Conservation (phyloP, 2,113 vertebrate genomes). For the Rhynchomys soricoides region DNA sequence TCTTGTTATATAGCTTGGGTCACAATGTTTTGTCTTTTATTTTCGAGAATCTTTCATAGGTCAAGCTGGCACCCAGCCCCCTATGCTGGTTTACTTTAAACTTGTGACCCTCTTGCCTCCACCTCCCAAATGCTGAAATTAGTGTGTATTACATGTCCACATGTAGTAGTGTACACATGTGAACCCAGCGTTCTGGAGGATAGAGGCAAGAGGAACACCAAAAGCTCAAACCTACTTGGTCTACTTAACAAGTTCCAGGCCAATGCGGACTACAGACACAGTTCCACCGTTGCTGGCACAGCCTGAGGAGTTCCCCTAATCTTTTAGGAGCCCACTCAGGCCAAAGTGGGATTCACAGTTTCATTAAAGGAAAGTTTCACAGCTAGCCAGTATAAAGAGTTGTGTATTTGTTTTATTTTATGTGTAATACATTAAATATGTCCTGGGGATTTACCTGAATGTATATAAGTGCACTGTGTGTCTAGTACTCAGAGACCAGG, state of each 20-base stretch:
- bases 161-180: neutral
- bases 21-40: neutral
- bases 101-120: neutral
- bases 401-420: neutral
- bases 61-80: neutral
- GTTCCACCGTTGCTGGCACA: neutral
- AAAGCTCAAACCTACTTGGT: neutral
- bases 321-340: neutral
- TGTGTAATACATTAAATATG: too few relatives aligned
- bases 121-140: neutral
- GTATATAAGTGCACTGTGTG: neutral
- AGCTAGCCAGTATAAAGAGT: neutral
- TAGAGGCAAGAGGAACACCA: neutral
- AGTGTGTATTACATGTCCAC: neutral
- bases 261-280: neutral
- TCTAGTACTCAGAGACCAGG: neutral
- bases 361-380: neutral
- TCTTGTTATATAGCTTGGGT: neutral
- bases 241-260: neutral
- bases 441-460: neutral
- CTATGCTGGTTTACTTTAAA: neutral
- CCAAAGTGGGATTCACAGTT: neutral
- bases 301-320: neutral
- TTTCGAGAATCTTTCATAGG: neutral
- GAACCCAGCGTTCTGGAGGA: neutral